Evolutionary conservation across 2,797 vertebrate species (phyloP), one percentile per base, ranked within the genome.

Genomic region (Tragelaphus eurycerus): DNA sequence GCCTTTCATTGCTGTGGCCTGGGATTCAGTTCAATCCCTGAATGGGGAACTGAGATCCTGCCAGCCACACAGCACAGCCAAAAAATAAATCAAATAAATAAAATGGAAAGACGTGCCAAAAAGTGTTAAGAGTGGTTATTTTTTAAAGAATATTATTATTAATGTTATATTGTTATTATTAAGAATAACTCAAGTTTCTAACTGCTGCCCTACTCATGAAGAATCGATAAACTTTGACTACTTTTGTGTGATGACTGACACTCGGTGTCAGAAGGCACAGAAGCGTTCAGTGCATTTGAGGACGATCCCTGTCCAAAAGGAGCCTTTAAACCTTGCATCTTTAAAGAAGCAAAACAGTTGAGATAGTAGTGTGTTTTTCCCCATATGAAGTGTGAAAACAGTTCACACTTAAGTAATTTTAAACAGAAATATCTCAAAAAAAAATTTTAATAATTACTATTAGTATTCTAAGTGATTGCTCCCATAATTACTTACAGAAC

Each of bases 381-480:
- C 76, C 85, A 48, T 46, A 31, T 81, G 17, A 55, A 81, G 50
- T 85, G 19, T 81, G 7, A 19, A 46, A 38, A 43, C 43, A 89
- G 48, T 31, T 79, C 48, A 84, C 34, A 95, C 60, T 59, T 81
- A 85, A 93, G 84, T 79, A 92, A 95, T 85, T 93, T 87, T 84
- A 87, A 14, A 60, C 21, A 95, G 48, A 96, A 97, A 81, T 84
- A 84, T 88, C 90, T 84, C 62, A 89, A 55, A 34, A 93, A 90
- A 88, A 83, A 76, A 67, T 54, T 29, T 91, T 55, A 83, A 16
- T 64, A 46, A 84, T 74, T 84, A 88, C 21, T 93, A 59, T 27
- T 86, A 87, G 31, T 54, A 86, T 48, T 76, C 55, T 71, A 90
- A 92, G 7, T 88, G 52, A 91, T 46, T 27, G 81, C 48, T 88